phyloP scores from a whole-genome alignment of 2,113 vertebrate species.

The Protobothrops flavoviridis region DNA sequence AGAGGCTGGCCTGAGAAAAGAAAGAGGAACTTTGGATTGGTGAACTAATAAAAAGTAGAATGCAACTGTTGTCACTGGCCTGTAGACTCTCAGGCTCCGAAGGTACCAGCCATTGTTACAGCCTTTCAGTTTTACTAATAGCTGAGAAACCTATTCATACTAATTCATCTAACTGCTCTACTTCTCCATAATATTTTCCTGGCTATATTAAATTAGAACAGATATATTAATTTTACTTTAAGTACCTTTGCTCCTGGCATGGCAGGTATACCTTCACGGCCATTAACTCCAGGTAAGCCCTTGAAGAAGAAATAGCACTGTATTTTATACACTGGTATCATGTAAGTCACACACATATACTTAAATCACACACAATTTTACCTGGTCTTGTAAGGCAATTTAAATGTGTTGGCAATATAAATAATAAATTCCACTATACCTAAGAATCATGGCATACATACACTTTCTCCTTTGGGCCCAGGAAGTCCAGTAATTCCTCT shows the following conservation, averaged over 20 bases:
- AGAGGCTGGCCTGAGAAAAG: background rate
- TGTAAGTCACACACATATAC: background rate
- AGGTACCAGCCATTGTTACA: background rate
- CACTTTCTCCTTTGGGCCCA: conserved; percentile 90
- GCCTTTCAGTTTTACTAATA: background rate
- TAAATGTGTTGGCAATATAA: conserved; percentile 1
- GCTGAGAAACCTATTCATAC: background rate
- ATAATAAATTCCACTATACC: background rate
- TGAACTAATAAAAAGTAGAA: background rate
- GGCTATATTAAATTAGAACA: background rate
- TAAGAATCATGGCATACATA: conserved; percentile 69
- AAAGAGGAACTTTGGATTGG: background rate
- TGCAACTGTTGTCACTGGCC: background rate
- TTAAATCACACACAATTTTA: background rate
- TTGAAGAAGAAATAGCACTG: conserved; percentile 56
- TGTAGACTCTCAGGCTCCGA: background rate
- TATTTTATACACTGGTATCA: background rate
- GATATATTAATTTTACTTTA: background rate
- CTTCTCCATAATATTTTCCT: background rate
- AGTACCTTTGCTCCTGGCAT: conserved; percentile 94
- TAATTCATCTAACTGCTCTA: background rate
- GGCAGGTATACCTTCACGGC: conserved; percentile 92
- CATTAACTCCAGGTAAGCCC: conserved; percentile 92
- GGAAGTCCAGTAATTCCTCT: conserved; percentile 92
- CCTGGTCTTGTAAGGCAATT: background rate